Percentiles rank a stretch among this genome's conserved stretches.
Conservation (phyloP, 2,797 vertebrate species). For the Psittacula derbiana region DNA sequence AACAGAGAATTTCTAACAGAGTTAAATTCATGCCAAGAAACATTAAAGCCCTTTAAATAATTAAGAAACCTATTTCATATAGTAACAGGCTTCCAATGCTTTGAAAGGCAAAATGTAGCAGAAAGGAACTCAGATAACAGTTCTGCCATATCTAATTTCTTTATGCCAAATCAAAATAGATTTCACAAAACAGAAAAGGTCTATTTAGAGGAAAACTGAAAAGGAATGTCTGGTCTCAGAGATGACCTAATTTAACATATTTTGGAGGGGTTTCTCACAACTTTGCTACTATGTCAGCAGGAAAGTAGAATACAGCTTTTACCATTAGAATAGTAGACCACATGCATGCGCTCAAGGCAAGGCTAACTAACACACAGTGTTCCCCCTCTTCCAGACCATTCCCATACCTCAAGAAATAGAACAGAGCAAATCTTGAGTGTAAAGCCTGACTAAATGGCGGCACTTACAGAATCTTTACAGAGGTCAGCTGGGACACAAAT, state of each 20-base stretch:
- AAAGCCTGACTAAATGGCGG: not conserved
- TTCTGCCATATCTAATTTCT: not conserved
- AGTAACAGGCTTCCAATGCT: not conserved
- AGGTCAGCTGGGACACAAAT: not conserved
- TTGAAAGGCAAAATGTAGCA: not conserved
- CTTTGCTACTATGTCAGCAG: not conserved
- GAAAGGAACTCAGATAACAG: not conserved
- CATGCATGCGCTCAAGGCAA: not conserved
- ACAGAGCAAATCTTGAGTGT: not conserved
- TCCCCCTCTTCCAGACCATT: not conserved
- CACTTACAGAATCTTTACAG: not conserved
- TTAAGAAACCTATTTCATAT: not conserved
- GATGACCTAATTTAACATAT: not conserved
- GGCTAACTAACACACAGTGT: not conserved
- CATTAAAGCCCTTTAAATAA: not conserved
- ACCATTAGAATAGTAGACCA: not conserved
- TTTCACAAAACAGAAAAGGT: not conserved
- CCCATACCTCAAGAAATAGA: not conserved
- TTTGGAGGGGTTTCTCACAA: not conserved
- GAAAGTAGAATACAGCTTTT: not conserved
- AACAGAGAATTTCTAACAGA: not conserved
- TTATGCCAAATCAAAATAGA: not conserved
- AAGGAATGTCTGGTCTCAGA: not conserved
- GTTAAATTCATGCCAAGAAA: not conserved
- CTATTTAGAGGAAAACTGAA: not conserved